Evolutionary conservation across 2,888 invertebrate genomes (phyloP).

Genomic region (Noctua comes): DNA sequence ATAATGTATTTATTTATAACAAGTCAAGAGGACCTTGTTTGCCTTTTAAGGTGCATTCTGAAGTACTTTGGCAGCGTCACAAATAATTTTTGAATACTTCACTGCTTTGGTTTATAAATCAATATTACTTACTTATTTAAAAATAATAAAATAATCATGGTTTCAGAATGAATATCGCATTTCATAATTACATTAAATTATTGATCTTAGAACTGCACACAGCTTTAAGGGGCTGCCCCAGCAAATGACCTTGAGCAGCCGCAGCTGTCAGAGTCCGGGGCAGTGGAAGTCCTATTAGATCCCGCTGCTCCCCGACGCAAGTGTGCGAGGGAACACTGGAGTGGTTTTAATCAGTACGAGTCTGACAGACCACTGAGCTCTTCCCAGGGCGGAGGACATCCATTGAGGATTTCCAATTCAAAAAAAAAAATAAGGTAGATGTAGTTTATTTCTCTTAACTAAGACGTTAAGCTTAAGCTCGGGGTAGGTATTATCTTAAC

Average conservation of each 20-base stretch:
- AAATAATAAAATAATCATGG: not conserved
- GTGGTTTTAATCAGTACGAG: too few species aligned
- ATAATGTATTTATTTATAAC: slow-evolving; percentile 22
- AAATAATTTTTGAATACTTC: not conserved
- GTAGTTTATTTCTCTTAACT: not conserved
- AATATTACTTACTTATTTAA: not conserved
- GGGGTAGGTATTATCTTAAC: not conserved
- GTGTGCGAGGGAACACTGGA: too few species aligned
- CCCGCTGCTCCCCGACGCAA: too few species aligned
- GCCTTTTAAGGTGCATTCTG: not conserved
- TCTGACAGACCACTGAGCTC: too few species aligned
- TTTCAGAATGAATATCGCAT: not conserved
- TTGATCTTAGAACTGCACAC: not conserved
- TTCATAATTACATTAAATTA: not conserved
- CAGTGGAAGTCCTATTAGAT: too few species aligned
- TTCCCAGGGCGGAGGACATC: too few species aligned
- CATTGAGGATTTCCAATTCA: too few species aligned
- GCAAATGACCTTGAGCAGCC: not conserved
- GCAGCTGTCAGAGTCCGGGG: too few species aligned
- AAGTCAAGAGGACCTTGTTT: slow-evolving; percentile 7
- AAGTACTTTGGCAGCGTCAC: not conserved
- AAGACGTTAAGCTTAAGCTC: not conserved
- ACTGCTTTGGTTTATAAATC: not conserved
- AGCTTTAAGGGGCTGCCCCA: not conserved
- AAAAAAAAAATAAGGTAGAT: not conserved